phyloP scores from a whole-genome alignment of 23 tunicate species.

The Styela clava region DNA sequence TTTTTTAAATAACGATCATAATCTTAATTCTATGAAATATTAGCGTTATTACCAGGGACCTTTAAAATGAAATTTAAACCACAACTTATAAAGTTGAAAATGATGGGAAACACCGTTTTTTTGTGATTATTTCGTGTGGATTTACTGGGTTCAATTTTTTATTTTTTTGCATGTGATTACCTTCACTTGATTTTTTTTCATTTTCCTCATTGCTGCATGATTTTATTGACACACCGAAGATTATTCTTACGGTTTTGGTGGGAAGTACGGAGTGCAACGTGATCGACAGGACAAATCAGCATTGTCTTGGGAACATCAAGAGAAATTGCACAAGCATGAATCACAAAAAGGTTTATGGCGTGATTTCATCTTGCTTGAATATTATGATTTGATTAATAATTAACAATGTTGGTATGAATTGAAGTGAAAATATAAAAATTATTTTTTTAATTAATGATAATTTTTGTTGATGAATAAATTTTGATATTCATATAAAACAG shows the following conservation, averaged over 20 bases:
- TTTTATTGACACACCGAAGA: slow-evolving; percentile 30
- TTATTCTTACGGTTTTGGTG: slow-evolving; percentile 94
- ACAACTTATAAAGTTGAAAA: too few species aligned
- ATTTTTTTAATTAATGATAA: too few species aligned
- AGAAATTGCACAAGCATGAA: slow-evolving; percentile 56
- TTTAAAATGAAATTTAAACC: too few species aligned
- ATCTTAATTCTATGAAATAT: too few species aligned
- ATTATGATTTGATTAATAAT: too few species aligned
- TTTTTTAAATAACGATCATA: too few species aligned
- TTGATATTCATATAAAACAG: too few species aligned
- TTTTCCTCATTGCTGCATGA: background rate
- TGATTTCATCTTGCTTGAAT: too few species aligned
- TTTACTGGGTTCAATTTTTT: background rate
- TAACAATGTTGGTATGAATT: too few species aligned
- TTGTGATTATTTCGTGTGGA: background rate
- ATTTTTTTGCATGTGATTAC: background rate
- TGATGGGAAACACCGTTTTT: background rate
- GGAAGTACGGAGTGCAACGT: slow-evolving; percentile 93
- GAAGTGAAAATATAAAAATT: too few species aligned
- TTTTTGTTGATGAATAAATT: too few species aligned
- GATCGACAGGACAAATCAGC: slow-evolving; percentile 93
- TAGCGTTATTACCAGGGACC: too few species aligned
- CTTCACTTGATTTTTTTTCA: background rate
- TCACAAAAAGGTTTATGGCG: slow-evolving; percentile 89
- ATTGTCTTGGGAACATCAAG: slow-evolving; percentile 83